Base-by-base conservation (phyloP, 2,888 invertebrate species). In the Thumatha senex region DNA sequence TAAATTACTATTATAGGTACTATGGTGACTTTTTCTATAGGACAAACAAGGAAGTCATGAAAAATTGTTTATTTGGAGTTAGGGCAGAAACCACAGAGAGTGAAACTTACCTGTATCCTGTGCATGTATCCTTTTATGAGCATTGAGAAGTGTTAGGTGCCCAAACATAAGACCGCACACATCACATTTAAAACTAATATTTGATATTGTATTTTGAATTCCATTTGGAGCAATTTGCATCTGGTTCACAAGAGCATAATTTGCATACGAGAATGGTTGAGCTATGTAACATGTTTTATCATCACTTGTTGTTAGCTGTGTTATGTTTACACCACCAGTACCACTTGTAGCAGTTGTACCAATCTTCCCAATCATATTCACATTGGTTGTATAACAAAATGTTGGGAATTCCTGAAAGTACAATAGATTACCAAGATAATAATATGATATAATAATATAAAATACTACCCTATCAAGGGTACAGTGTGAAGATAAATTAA, bases 101-200 rank as follows among this genome's bases (percentile, higher is more conserved):
- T n/a, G n/a, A n/a, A n/a, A n/a, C n/a, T 83, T 86, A 81, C 92
- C 93, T 69, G 92, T 85, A 63, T 93, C 93, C 67, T 93, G 93
- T 53, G 94, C 94, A 78, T 96, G 96, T 74, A 96, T 95, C 64
- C 96, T 93, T 87, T 97, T 97, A 82, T 97, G 97, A 73, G 97
- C 96, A 86, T 96, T 96, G n/a, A 97, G 86, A 51, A 96, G 82
- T 41, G 96, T 94, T 59, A 96, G 92, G 77, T 97, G 96, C 0
- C 96, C 95, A 81, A 97, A 97, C 93, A 96, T 96, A 55, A 96
- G 89, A 40, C 96, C 96, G 75, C 97, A 97, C 8, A 96, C 95
- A 82, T 97, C 97, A 84, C 97, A 97, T 85, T 97, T 97, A 80
- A 96, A 97, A 67, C 96, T 96, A 24, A 96, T 96, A 76, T 96